Conservation (phyloP, 2,113 vertebrate genomes). For the Zosterops borbonicus region DNA sequence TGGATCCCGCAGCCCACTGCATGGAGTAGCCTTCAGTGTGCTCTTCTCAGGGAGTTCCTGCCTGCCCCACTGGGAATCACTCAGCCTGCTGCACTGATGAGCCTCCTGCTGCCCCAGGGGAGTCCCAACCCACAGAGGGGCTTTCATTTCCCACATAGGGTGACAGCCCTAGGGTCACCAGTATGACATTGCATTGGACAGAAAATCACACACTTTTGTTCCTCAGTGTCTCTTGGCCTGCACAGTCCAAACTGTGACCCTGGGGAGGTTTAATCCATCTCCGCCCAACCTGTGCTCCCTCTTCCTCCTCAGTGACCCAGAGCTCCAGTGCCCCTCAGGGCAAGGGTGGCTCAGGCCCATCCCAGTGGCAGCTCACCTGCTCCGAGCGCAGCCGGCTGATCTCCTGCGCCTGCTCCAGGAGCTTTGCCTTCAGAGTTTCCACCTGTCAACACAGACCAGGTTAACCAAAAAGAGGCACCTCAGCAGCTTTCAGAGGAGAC, state of each 20-base stretch:
- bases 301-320: background rate
- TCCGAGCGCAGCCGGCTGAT: conserved; percentile 84
- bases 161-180: accelerated
- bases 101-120: background rate
- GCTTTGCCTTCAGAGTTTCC: conserved; percentile 85
- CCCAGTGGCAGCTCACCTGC: conserved; percentile 75
- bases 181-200: accelerated
- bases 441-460: conserved; percentile 71
- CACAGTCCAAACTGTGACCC: background rate
- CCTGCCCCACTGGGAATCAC: background rate
- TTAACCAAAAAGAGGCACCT: background rate
- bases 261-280: background rate
- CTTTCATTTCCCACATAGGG: background rate
- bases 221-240: accelerated
- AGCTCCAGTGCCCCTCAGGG: accelerated
- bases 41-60: background rate
- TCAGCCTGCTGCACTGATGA: accelerated
- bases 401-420: conserved; percentile 85
- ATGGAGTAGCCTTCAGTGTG: background rate
- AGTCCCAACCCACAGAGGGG: background rate
- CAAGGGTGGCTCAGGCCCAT: background rate
- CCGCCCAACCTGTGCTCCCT: accelerated
- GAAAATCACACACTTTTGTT: background rate
- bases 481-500: background rate
- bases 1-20: background rate